Percentiles rank a stretch among this genome's conserved stretches.
Evolutionary conservation across 1,140 invertebrate species (phyloP).

Genomic region (Rhyzopertha dominica): DNA sequence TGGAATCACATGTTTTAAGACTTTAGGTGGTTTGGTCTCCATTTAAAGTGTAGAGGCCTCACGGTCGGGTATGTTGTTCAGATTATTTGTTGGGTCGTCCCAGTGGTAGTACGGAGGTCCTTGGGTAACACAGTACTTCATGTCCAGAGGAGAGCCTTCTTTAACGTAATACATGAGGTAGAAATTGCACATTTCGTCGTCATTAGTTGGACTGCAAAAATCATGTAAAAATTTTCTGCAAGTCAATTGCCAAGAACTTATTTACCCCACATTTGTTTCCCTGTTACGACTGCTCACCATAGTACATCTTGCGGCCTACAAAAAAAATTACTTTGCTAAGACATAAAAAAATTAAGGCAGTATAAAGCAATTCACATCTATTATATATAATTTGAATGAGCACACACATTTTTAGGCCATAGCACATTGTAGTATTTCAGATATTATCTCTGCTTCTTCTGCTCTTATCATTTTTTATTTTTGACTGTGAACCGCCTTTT

Average conservation of each 20-base stretch:
- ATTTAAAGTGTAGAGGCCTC: slow-evolving; percentile 57
- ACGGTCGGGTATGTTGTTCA: slow-evolving; percentile 75
- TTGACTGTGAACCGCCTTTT: too few relatives aligned
- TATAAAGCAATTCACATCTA: too few relatives aligned
- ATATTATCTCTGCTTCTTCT: too few relatives aligned
- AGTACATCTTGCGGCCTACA: slow-evolving; percentile 81
- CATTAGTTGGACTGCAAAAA: slow-evolving; percentile 67
- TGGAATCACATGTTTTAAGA: too few relatives aligned
- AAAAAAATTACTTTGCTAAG: too few relatives aligned
- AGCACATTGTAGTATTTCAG: too few relatives aligned
- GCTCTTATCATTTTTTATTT: too few relatives aligned
- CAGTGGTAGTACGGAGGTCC: slow-evolving; percentile 83
- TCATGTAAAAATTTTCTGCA: not conserved
- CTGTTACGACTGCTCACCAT: slow-evolving; percentile 68
- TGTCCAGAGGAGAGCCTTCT: slow-evolving; percentile 66
- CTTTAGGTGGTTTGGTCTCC: too few relatives aligned
- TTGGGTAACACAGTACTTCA: slow-evolving; percentile 80
- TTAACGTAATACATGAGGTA: slow-evolving; percentile 98
- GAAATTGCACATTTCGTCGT: slow-evolving; percentile 99
- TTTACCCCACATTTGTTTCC: slow-evolving; percentile 74
- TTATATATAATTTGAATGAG: too few relatives aligned
- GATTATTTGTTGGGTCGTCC: slow-evolving; percentile 53
- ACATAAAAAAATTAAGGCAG: slow-evolving; percentile 8
- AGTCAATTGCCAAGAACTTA: slow-evolving; percentile 22
- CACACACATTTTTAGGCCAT: too few relatives aligned